Conservation (phyloP, 2,113 vertebrate species). For the Microtus richardsoni region DNA sequence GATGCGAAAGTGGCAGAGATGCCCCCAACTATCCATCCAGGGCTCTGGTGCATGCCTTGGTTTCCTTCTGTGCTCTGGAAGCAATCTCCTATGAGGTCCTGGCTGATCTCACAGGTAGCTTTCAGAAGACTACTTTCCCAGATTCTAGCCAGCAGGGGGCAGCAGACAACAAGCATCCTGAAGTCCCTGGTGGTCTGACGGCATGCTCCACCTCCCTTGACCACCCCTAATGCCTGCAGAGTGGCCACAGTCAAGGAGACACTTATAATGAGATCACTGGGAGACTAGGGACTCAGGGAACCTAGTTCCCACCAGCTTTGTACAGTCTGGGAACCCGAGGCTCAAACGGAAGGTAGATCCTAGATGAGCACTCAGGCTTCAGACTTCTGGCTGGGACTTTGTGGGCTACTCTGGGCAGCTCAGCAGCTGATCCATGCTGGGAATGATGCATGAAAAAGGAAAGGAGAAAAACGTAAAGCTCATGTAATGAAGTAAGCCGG, state of each 20-base stretch:
- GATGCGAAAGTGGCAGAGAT: background rate
- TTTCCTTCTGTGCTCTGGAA: background rate
- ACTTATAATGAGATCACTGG: background rate
- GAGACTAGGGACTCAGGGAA: background rate
- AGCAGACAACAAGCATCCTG: constrained; percentile 25
- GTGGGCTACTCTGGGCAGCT: background rate
- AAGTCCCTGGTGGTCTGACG: rapidly evolving
- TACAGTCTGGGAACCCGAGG: background rate
- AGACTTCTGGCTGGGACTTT: background rate
- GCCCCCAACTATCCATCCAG: background rate
- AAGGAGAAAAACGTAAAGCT: background rate
- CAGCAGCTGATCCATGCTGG: background rate
- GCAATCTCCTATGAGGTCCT: background rate
- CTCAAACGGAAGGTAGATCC: background rate
- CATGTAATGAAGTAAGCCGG: background rate
- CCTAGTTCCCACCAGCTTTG: background rate
- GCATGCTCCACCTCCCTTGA: rapidly evolving
- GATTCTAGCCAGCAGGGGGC: background rate
- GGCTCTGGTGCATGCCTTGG: background rate
- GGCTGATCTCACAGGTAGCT: background rate
- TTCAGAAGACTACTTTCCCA: background rate
- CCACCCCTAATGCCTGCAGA: rapidly evolving
- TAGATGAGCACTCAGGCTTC: background rate
- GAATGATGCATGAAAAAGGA: too few relatives aligned
- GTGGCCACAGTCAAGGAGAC: background rate